Percentiles rank a stretch among this genome's conserved stretches.
Conservation (phyloP, 2,888 invertebrate genomes). For the Tethea ocularis region DNA sequence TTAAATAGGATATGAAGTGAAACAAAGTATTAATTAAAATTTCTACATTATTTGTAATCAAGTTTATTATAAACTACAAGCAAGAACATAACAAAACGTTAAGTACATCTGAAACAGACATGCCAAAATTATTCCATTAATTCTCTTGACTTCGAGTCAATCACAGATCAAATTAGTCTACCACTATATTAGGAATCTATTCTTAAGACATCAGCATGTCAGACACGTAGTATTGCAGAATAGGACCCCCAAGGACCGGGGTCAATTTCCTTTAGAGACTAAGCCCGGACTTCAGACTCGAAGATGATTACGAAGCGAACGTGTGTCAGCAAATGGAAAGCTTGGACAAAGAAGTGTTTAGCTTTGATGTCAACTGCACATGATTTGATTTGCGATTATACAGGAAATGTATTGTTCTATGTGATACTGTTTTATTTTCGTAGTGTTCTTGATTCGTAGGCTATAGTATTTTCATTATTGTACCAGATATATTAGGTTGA, state of each 20-base stretch:
- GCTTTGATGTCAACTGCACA: slow-evolving; percentile 35
- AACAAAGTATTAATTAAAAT: too few relatives aligned
- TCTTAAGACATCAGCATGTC: slow-evolving; percentile 45
- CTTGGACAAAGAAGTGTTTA: slow-evolving; percentile 34
- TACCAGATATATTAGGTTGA: too few relatives aligned
- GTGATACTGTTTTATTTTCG: background rate
- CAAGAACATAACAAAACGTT: too few relatives aligned
- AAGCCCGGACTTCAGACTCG: slow-evolving; percentile 24
- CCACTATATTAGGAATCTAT: slow-evolving; percentile 32
- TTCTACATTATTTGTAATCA: too few relatives aligned
- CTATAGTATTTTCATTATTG: too few relatives aligned
- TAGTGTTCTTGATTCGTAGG: too few relatives aligned
- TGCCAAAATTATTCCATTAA: background rate
- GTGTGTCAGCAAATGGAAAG: slow-evolving; percentile 46
- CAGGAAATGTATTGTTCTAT: background rate
- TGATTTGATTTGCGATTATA: slow-evolving; percentile 23
- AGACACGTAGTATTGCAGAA: slow-evolving; percentile 46
- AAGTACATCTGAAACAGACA: background rate
- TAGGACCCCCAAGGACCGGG: slow-evolving; percentile 43
- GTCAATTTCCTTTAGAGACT: slow-evolving; percentile 62
- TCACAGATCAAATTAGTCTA: slow-evolving; percentile 49
- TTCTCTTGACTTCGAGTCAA: slow-evolving; percentile 31
- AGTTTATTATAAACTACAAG: too few relatives aligned
- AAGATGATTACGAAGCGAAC: slow-evolving; percentile 47
- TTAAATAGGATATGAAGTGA: too few relatives aligned